phyloP scores from a whole-genome alignment of 2,888 invertebrate genomes.

The Ormyrus rosae region DNA sequence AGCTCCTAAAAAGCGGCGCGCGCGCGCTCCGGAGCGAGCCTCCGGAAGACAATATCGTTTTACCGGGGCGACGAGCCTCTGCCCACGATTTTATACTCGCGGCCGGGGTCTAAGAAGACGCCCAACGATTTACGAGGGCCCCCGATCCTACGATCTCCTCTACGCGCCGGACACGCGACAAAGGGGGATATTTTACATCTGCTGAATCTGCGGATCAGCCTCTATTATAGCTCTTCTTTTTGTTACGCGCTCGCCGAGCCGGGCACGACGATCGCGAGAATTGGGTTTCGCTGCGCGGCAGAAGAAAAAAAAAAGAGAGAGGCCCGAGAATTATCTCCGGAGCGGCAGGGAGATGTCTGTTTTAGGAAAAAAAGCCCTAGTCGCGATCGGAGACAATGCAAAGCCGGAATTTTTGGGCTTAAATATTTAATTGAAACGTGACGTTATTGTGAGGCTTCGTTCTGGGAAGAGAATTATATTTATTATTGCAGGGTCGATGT shows the following conservation, averaged over 20 bases:
- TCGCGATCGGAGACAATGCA: conserved; percentile 31
- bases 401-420: not conserved
- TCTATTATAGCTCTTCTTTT: not conserved
- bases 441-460: not conserved
- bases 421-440: conserved; percentile 3
- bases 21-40: conserved; percentile 10
- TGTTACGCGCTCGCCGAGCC: no score
- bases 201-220: conserved; percentile 29
- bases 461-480: not conserved
- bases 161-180: conserved; percentile 5
- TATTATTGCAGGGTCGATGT: not conserved
- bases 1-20: conserved; percentile 13
- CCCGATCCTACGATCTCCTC: conserved; percentile 42
- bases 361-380: conserved; percentile 6
- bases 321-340: no score
- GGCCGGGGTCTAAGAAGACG: conserved; percentile 12
- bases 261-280: not conserved
- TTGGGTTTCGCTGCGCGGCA: not conserved
- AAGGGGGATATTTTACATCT: conserved; percentile 39
- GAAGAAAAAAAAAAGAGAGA: no score
- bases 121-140: conserved; percentile 56
- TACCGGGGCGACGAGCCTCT: conserved; percentile 43
- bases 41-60: conserved; percentile 59
- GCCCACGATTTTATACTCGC: conserved; percentile 46
- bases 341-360: not conserved